These are phyloP conservation scores for Notechis scutatus DNA, from an alignment of 2,113 vertebrate species.

Conservation along the genomic window DNA sequence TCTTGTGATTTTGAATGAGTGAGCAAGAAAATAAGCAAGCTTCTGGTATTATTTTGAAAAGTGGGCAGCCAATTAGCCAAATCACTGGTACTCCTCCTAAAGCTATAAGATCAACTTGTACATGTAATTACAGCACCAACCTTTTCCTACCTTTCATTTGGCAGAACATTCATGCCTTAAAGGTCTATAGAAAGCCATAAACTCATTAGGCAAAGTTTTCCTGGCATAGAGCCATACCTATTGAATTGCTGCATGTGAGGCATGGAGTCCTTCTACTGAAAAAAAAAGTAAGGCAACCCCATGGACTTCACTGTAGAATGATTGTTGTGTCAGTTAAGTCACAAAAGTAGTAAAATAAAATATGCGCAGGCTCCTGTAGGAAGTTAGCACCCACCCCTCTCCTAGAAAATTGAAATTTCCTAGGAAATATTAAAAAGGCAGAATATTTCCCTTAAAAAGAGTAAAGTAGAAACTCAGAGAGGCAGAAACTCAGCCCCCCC, in stretches of 20 bases:
- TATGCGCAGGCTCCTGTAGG: too few relatives aligned
- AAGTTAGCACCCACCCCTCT: too few relatives aligned
- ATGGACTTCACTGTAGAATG: neutral
- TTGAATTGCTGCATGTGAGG: neutral
- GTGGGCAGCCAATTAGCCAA: neutral
- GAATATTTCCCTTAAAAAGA: too few relatives aligned
- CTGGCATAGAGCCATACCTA: neutral
- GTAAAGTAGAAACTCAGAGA: too few relatives aligned
- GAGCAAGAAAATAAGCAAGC: slow-evolving; percentile 36
- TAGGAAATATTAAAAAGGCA: too few relatives aligned
- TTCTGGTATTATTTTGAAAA: slow-evolving; percentile 41
- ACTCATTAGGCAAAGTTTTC: neutral
- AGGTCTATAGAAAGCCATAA: neutral
- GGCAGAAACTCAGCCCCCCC: too few relatives aligned
- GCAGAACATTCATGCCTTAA: neutral
- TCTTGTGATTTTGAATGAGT: slow-evolving; percentile 23
- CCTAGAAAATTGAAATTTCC: too few relatives aligned
- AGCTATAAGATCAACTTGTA: neutral
- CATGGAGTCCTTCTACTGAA: too few relatives aligned
- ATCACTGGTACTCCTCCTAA: neutral
- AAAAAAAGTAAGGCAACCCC: neutral
- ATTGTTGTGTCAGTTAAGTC: neutral
- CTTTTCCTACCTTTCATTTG: neutral
- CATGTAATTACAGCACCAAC: neutral
- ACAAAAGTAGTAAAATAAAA: neutral